Base-by-base conservation (phyloP, 2,797 vertebrate species). In the Micromesistius poutassou region DNA sequence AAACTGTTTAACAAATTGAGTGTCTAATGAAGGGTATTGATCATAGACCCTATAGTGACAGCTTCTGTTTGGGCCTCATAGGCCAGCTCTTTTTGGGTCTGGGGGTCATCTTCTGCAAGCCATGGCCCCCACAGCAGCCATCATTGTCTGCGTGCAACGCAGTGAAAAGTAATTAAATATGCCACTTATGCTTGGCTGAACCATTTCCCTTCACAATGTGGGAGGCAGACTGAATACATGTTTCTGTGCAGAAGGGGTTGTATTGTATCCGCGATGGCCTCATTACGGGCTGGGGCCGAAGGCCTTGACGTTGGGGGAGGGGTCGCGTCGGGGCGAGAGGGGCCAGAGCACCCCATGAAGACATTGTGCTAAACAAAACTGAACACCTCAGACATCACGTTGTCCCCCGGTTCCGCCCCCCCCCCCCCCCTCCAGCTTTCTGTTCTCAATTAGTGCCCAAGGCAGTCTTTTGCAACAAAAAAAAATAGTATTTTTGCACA, bases 111-210 rank as follows among this genome's bases (percentile, higher is more conserved):
- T 82, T 89, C 90, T 90, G 87, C 88, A 77, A 82, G 85, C 93
- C 92, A 85, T 86, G 91, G 83, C 88, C 91, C 95, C 94, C 92
- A 94, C 93, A 95, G 93, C 94, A 93, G 92, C 89, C 92, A 78
- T 94, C 93, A 95, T 97, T 96, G 93, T 95, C 93, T 92, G 88
- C 91, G 92, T 95, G 94, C 93, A 93, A 95, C 84, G 85, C 94
- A 93, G 88, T 94, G 95, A 95, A 94, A 93, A 94, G 89, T 96
- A 95, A 97, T 96, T 96, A 96, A 95, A 96, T 95, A 94, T 95
- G 95, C 94, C 93, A 95, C 94, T 97, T 97, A 94, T 95, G 94
- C 95, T 95, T 92, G 93, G 93, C 93, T 95, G 94, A 94, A 94
- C 96, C 93, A 94, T 95, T 95, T 96, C 94, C 94, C 94, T 94